phyloP scores from a whole-genome alignment of 1,140 invertebrate genomes.

The Drosophila saltans region DNA sequence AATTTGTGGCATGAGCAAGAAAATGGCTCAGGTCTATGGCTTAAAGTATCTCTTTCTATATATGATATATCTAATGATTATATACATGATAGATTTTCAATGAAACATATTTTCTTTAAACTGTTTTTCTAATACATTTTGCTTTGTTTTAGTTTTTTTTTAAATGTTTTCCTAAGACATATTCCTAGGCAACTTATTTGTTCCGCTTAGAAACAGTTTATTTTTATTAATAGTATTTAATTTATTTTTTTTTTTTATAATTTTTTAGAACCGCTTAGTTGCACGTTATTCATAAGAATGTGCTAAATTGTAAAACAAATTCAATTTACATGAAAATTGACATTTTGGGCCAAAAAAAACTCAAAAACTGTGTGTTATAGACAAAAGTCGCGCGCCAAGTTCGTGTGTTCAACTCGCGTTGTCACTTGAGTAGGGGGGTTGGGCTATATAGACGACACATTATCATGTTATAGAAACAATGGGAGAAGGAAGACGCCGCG shows the following conservation, averaged over 20 bases:
- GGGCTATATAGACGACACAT: conserved; percentile 1
- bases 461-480: conserved; percentile 43
- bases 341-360: conserved; percentile 1
- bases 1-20: no score
- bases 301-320: conserved; percentile 31
- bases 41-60: no score
- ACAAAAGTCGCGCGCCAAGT: conserved; percentile 42
- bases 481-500: not conserved
- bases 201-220: no score
- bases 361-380: not conserved
- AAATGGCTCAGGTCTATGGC: no score
- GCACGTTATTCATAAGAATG: conserved; percentile 46
- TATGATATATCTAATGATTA: no score
- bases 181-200: no score
- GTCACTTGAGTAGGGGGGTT: conserved; percentile 19
- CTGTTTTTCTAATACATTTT: no score
- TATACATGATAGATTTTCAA: no score
- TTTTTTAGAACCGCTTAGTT: not conserved
- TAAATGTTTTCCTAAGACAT: no score
- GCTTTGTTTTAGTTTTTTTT: no score
- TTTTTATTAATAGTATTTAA: not conserved
- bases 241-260: not conserved
- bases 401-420: conserved; percentile 47
- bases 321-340: conserved; percentile 14
- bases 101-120: no score